Evolutionary conservation across 2,797 vertebrate species (phyloP).

Genomic region (Vespertilio murinus): DNA sequence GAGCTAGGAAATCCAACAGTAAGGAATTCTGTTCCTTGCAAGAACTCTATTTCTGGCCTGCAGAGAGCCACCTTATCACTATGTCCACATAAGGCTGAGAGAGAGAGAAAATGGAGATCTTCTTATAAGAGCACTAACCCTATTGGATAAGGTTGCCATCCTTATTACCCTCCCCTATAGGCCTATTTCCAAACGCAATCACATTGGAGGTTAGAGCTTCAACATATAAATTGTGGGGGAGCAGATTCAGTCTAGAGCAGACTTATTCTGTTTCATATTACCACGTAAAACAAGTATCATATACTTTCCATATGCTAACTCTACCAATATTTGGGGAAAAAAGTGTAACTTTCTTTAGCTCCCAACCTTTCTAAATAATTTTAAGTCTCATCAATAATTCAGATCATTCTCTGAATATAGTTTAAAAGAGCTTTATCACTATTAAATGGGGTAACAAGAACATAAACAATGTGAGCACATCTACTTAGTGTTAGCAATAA

Average conservation of each 20-base stretch:
- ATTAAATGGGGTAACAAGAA: background rate
- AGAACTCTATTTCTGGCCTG: background rate
- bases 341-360: background rate
- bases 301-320: background rate
- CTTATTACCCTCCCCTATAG: background rate
- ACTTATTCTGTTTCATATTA: background rate
- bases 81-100: background rate
- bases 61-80: background rate
- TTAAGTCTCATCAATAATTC: background rate
- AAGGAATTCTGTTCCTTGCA: background rate
- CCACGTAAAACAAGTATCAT: background rate
- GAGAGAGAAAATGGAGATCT: background rate
- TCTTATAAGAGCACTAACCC: background rate
- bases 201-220: background rate
- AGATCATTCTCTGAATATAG: background rate
- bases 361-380: background rate
- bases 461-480: background rate
- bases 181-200: background rate
- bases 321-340: background rate
- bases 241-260: background rate
- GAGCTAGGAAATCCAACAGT: background rate
- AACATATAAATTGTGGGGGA: background rate
- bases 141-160: fast-evolving
- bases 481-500: background rate
- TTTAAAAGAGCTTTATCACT: background rate